These are phyloP conservation scores for Strix aluco DNA, from an alignment of 2,113 vertebrate species.

Conservation along the genomic window DNA sequence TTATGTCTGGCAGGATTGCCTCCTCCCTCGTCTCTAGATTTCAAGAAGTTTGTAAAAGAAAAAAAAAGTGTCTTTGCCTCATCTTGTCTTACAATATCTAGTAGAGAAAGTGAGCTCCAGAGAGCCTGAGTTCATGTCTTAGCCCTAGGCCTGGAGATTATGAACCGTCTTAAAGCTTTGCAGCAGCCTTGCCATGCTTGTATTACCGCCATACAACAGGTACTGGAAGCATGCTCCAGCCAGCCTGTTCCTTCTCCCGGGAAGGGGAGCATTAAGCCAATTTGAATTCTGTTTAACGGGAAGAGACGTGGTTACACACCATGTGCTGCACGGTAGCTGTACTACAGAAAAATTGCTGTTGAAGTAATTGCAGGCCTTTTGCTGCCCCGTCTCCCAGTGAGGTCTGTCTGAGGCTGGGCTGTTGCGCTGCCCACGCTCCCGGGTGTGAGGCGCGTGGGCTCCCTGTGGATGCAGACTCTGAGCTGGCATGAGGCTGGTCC, in stretches of 20 bases:
- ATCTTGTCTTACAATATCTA: slow-evolving; percentile 18
- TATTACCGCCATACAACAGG: neutral
- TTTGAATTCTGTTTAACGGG: slow-evolving; percentile 70
- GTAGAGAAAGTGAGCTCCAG: slow-evolving; percentile 31
- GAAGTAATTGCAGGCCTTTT: slow-evolving; percentile 40
- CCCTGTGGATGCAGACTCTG: neutral
- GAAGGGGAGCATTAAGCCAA: slow-evolving; percentile 51
- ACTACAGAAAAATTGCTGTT: slow-evolving; percentile 40
- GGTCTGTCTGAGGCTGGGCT: neutral
- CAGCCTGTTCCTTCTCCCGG: neutral
- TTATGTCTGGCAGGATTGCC: neutral
- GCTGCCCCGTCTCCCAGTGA: neutral
- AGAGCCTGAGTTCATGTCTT: slow-evolving; percentile 28
- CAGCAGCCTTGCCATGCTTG: slow-evolving; percentile 62
- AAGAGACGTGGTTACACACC: slow-evolving; percentile 32
- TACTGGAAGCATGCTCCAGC: neutral
- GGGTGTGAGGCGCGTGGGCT: neutral
- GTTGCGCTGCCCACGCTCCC: neutral
- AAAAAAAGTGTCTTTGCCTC: neutral
- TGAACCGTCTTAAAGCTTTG: slow-evolving; percentile 23
- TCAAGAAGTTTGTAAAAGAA: neutral
- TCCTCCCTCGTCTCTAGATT: neutral
- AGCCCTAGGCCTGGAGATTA: slow-evolving; percentile 47
- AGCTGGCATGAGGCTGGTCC: neutral
- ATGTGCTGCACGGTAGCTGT: slow-evolving; percentile 56